Evolutionary conservation across 2,888 invertebrate genomes (phyloP), one percentile per base, ranked within the genome.

Genomic region (Philereme transversata): DNA sequence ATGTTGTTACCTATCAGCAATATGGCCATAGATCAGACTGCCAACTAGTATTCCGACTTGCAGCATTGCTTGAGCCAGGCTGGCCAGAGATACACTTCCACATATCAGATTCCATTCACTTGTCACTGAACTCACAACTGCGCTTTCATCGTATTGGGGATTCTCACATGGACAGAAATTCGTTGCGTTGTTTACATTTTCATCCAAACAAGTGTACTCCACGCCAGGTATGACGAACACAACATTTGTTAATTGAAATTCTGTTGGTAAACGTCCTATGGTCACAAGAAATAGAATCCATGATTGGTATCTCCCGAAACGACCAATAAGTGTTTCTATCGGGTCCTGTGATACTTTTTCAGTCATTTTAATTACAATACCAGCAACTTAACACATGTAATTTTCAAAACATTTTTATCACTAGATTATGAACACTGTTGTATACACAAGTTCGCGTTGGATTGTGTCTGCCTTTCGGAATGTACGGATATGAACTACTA

Each of bases 51-150:
- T 89, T 46, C 94, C 94, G 56, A 93, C 81, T 85, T 94, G 94
- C 70, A 93, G 79, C 68, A 92, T 88, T 0, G 93, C 90, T 72
- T 94, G 94, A 8, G 91, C 88, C 11, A 94, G 77, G 75, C 94
- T 94, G 0, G 93, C 91, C 46, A 94, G 73, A 65, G 89, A 89
- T 56, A 85, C 82, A 63, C 86, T 87, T 36, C 93, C 93, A 69
- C 95, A 95, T 60, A 95, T 94, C 41, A 95, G 84, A 72, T 94
- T 73, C 93, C 94, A 95, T 84, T 95, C 90, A 7, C 90, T 93
- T 0, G 93, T 91, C 6, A 94, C 94, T 1, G 94, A 94, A 69
- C 89, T 93, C 5, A 82, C 77, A 53, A 94, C 93, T 5, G 87
- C 80, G 47, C 84, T 92, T 11, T 83, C 82, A 65, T 94, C 93